Conservation (phyloP, 2,888 invertebrate species). For the Sinhomidia bicolor region DNA sequence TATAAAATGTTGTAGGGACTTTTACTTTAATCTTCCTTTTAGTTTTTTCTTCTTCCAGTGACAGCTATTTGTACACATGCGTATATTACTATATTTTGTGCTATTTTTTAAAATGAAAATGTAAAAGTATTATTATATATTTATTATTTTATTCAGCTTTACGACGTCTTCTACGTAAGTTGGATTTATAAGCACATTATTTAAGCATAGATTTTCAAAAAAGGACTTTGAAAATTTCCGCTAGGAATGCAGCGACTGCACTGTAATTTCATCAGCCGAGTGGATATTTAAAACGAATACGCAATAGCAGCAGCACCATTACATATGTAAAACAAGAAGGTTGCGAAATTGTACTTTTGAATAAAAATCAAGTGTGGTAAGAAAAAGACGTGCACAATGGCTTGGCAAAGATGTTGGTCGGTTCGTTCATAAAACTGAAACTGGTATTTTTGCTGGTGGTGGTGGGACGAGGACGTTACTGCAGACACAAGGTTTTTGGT, state of each 20-base stretch:
- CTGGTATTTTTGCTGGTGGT: slow-evolving; percentile 68
- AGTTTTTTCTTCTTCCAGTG: too few species aligned
- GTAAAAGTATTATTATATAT: too few species aligned
- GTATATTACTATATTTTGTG: too few species aligned
- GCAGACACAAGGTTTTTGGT: slow-evolving; percentile 52
- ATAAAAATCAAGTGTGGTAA: slow-evolving; percentile 23
- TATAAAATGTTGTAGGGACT: too few species aligned
- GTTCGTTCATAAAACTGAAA: slow-evolving; percentile 45
- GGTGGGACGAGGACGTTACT: slow-evolving; percentile 72
- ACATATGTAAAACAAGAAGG: slow-evolving; percentile 9
- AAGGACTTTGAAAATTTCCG: background rate
- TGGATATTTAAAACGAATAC: background rate
- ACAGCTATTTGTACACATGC: too few species aligned
- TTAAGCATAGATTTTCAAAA: background rate
- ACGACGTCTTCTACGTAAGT: too few species aligned
- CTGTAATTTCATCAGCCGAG: background rate
- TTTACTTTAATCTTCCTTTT: too few species aligned
- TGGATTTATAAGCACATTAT: too few species aligned
- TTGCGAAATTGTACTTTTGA: slow-evolving; percentile 15
- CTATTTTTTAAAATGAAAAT: too few species aligned
- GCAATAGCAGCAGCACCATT: background rate
- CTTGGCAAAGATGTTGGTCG: slow-evolving; percentile 9
- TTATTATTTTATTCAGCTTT: too few species aligned
- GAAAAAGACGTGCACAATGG: slow-evolving; percentile 1
- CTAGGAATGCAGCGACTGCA: slow-evolving; percentile 25